Percentiles rank a stretch among this genome's conserved stretches.
Evolutionary conservation across 2,797 vertebrate genomes (phyloP).

Genomic region (Macrochelys suwanniensis): DNA sequence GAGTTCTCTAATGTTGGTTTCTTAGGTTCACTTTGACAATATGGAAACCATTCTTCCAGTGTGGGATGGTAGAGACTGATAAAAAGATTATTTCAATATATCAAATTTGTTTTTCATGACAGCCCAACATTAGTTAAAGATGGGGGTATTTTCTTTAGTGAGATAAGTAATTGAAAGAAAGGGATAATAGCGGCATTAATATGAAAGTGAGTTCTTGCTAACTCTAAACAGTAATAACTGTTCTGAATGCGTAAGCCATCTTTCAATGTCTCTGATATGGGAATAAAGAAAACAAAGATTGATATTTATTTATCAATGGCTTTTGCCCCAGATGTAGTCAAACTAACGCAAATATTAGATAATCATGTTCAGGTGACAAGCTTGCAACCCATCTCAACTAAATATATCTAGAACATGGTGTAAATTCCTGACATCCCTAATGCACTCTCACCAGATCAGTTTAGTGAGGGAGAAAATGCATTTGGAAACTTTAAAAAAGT

Average conservation of each 20-base stretch:
- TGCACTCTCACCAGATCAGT: accelerated
- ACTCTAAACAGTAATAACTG: conserved; percentile 11
- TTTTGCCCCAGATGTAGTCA: neutral
- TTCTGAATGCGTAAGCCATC: neutral
- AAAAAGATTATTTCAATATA: conserved; percentile 32
- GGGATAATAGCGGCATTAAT: neutral
- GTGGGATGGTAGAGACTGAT: conserved; percentile 24
- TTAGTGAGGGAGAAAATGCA: neutral
- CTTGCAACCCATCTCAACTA: neutral
- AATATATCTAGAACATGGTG: neutral
- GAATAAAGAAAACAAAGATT: neutral
- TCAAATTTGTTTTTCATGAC: conserved; percentile 32
- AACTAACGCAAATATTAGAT: neutral
- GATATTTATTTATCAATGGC: neutral
- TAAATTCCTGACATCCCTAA: neutral
- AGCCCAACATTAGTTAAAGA: conserved; percentile 26
- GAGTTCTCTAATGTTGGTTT: neutral
- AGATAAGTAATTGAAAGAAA: conserved; percentile 25
- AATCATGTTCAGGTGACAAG: neutral
- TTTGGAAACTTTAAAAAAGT: neutral
- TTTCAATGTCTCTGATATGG: neutral
- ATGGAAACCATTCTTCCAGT: conserved; percentile 22
- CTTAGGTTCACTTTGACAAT: conserved; percentile 14
- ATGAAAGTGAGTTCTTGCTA: neutral
- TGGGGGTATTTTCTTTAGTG: neutral